Evolutionary conservation across 2,797 vertebrate genomes (phyloP).

Genomic region (Tinamus major): DNA sequence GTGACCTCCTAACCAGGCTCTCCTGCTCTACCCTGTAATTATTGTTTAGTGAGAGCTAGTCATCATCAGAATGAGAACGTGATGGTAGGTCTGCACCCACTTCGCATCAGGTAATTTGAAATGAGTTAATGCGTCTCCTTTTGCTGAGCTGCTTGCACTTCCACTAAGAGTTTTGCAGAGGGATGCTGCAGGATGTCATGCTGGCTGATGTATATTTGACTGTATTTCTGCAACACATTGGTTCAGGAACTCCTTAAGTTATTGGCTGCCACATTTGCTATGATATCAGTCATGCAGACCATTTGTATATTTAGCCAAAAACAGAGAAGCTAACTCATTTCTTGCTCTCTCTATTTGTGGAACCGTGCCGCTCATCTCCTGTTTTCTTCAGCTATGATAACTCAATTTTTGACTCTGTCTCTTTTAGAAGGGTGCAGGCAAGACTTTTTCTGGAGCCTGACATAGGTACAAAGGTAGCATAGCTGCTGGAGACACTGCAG

Average conservation of each 20-base stretch:
- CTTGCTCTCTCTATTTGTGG: not conserved
- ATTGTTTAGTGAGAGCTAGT: not conserved
- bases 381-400: not conserved
- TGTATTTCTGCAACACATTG: not conserved
- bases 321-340: not conserved
- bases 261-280: not conserved
- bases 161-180: not conserved
- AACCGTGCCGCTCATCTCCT: not conserved
- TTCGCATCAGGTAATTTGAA: not conserved
- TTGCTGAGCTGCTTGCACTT: not conserved
- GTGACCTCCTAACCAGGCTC: not conserved
- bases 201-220: not conserved
- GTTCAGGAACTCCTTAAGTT: not conserved
- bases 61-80: not conserved
- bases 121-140: not conserved
- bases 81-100: fast-evolving
- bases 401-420: not conserved
- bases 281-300: not conserved
- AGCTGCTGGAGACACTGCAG: not conserved
- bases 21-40: not conserved
- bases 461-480: not conserved
- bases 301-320: not conserved
- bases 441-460: not conserved
- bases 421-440: not conserved
- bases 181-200: not conserved